Percentiles rank a stretch among this genome's conserved stretches.
Evolutionary conservation across 2,797 vertebrate species (phyloP).

Genomic region (Amniataba percoides): DNA sequence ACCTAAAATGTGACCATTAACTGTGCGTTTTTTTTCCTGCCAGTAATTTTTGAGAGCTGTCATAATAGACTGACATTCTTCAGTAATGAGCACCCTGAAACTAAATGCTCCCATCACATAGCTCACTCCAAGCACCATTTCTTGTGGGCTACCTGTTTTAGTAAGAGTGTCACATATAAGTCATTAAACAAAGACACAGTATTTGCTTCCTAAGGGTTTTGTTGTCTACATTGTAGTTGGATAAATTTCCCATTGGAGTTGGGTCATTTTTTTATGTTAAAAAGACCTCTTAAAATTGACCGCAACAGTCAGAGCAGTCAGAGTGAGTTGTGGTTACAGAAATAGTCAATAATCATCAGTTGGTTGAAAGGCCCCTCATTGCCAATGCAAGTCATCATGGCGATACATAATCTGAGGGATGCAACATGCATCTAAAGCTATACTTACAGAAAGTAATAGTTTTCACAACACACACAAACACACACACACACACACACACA

Average conservation of each 20-base stretch:
- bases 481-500: constrained; percentile 21
- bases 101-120: constrained; percentile 10
- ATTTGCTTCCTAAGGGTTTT: background rate
- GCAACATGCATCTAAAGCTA: constrained; percentile 1
- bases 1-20: constrained; percentile 6
- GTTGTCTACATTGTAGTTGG: background rate
- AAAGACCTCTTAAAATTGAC: background rate
- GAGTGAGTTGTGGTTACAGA: background rate
- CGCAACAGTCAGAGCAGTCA: background rate
- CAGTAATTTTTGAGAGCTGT: constrained; percentile 25
- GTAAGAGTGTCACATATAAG: background rate
- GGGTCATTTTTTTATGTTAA: no score
- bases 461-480: background rate
- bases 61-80: constrained; percentile 54
- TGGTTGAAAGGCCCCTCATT: constrained; percentile 8
- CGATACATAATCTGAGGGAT: constrained; percentile 12
- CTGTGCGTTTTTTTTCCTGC: constrained; percentile 28
- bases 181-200: background rate
- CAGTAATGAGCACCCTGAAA: constrained; percentile 33
- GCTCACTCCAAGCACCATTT: background rate
- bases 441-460: constrained; percentile 13
- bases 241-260: background rate
- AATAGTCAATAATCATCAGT: background rate
- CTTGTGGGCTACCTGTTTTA: background rate
- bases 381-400: constrained; percentile 15